Conservation (phyloP, 2,888 invertebrate species). For the Dolomedes plantarius region DNA sequence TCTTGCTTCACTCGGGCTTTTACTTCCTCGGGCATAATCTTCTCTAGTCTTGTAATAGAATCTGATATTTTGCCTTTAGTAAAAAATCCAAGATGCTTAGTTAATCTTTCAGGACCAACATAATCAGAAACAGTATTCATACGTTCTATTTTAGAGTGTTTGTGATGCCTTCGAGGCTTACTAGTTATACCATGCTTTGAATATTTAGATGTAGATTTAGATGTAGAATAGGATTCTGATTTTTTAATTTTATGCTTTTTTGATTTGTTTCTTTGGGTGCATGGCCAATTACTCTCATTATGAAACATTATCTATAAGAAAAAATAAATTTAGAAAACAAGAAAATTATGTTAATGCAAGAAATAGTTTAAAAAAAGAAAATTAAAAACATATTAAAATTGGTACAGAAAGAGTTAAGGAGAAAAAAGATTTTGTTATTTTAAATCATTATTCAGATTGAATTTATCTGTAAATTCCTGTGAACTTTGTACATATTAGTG, state of each 20-base stretch:
- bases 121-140: conserved; percentile 31
- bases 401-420: no score
- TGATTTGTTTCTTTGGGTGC: background rate
- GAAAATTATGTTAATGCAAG: background rate
- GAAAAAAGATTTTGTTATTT: no score
- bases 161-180: background rate
- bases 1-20: conserved; percentile 43
- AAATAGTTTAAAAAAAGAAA: no score
- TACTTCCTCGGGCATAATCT: conserved; percentile 25
- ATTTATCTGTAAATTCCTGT: no score
- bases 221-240: background rate
- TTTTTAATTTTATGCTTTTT: conserved; percentile 20
- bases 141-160: conserved; percentile 15
- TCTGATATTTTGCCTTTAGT: conserved; percentile 62
- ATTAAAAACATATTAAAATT: no score
- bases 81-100: conserved; percentile 42
- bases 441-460: no score
- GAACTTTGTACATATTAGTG: no score
- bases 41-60: conserved; percentile 51
- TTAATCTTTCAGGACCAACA: conserved; percentile 40
- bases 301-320: conserved; percentile 46
- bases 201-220: conserved; percentile 3
- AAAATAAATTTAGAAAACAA: background rate
- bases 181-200: background rate
- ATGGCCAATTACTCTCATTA: background rate